phyloP scores from a whole-genome alignment of 2,113 vertebrate genomes.

The Ictidomys tridecemlineatus region DNA sequence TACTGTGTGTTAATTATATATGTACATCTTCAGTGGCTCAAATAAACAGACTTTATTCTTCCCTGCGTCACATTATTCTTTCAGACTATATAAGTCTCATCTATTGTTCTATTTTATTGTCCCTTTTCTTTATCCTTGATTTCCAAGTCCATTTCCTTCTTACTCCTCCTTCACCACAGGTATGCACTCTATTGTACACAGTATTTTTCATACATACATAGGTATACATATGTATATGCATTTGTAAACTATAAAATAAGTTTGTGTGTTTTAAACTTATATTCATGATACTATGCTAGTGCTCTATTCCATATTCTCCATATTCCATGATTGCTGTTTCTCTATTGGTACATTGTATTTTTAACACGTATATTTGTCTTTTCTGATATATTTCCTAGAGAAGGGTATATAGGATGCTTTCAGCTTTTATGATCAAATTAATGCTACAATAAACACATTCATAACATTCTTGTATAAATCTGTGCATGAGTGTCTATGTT shows the following conservation, averaged over 20 bases:
- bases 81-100: too few species aligned
- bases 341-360: background rate
- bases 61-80: background rate
- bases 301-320: background rate
- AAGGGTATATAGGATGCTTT: background rate
- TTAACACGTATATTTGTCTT: background rate
- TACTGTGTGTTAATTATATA: background rate
- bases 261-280: background rate
- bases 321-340: background rate
- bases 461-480: accelerated
- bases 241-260: background rate
- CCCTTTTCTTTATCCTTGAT: background rate
- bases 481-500: accelerated
- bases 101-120: background rate
- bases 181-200: background rate
- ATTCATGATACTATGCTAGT: background rate
- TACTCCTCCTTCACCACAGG: background rate
- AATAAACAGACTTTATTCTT: background rate
- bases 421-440: background rate
- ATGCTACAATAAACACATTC: background rate
- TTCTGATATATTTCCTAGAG: background rate
- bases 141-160: background rate
- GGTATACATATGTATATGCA: background rate
- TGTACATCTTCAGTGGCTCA: background rate
- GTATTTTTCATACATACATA: background rate